A percentile compares a stretch with the other conserved stretches of the same genome.
Evolutionary conservation across 2,888 invertebrate genomes (phyloP).

Genomic region (Agapostemon virescens): DNA sequence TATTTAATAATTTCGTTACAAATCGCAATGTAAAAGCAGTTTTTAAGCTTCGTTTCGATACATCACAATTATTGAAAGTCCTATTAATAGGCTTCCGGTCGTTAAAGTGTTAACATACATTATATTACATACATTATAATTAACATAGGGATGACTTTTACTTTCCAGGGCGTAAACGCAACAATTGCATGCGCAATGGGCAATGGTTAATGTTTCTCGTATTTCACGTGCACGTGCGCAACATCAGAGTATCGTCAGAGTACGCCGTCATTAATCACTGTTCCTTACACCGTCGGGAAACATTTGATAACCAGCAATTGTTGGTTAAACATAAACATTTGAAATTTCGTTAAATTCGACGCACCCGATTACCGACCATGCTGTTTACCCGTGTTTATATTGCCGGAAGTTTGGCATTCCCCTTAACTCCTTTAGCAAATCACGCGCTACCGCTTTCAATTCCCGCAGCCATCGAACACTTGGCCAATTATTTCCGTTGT

Average conservation of each 20-base stretch:
- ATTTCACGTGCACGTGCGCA: neutral
- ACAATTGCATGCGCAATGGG: neutral
- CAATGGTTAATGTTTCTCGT: neutral
- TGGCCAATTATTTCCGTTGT: constrained; percentile 11
- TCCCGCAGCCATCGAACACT: constrained; percentile 20
- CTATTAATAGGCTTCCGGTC: too few species aligned
- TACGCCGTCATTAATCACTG: constrained; percentile 7
- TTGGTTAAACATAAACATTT: constrained; percentile 31
- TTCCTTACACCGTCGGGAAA: constrained; percentile 2
- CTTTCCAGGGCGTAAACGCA: neutral
- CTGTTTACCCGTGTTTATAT: constrained; percentile 26
- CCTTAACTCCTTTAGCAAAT: constrained; percentile 38
- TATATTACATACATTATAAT: neutral
- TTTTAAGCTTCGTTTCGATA: too few species aligned
- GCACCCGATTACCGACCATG: constrained; percentile 5
- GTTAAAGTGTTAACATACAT: too few species aligned
- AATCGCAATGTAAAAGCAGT: too few species aligned
- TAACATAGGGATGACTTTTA: neutral
- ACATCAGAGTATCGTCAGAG: neutral
- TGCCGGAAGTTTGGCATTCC: constrained; percentile 36
- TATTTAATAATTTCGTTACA: too few species aligned
- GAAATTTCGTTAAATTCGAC: constrained; percentile 26
- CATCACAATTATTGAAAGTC: too few species aligned
- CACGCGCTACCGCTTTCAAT: constrained; percentile 34
- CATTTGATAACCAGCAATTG: constrained; percentile 11